Percentiles rank a stretch among this genome's conserved stretches.
Evolutionary conservation across 2,888 invertebrate genomes (phyloP).

Genomic region (Anthrax anthrax): DNA sequence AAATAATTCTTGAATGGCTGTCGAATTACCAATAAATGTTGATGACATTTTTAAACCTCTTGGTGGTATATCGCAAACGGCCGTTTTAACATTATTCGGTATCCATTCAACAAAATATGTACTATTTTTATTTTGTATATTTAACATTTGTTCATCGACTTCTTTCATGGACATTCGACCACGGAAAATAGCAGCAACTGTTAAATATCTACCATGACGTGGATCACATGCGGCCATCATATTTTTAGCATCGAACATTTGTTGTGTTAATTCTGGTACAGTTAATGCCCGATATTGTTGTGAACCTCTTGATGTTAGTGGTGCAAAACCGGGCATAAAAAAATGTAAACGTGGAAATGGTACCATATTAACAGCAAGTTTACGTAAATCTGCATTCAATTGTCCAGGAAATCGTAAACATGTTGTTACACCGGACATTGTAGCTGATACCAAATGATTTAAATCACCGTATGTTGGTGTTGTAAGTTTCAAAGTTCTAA

Average conservation of each 20-base stretch:
- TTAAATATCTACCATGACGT: conserved; percentile 79
- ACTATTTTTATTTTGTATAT: conserved; percentile 89
- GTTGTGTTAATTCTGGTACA: conserved; percentile 81
- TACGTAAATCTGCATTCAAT: conserved; percentile 81
- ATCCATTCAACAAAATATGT: conserved; percentile 87
- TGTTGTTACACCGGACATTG: conserved; percentile 81
- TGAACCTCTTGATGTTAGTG: conserved; percentile 75
- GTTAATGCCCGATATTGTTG: conserved; percentile 83
- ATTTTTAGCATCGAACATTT: conserved; percentile 91
- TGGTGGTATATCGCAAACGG: conserved; percentile 83
- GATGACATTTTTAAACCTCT: conserved; percentile 88
- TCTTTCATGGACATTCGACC: conserved; percentile 93
- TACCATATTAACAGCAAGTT: conserved; percentile 92
- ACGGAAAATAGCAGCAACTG: conserved; percentile 82
- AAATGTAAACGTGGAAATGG: conserved; percentile 93
- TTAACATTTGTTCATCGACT: conserved; percentile 82
- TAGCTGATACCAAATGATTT: conserved; percentile 78
- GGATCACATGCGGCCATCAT: conserved; percentile 97
- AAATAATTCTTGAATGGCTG: conserved; percentile 86
- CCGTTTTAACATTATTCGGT: conserved; percentile 87
- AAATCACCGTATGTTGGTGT: conserved; percentile 88
- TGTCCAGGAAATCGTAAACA: conserved; percentile 83
- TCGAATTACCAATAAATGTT: conserved; percentile 87
- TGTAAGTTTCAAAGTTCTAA: conserved; percentile 72
- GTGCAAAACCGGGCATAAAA: conserved; percentile 94